These are phyloP conservation scores for Sarcophaga peregrina DNA, from an alignment of 1,140 invertebrate genomes.

Conservation along the genomic window DNA sequence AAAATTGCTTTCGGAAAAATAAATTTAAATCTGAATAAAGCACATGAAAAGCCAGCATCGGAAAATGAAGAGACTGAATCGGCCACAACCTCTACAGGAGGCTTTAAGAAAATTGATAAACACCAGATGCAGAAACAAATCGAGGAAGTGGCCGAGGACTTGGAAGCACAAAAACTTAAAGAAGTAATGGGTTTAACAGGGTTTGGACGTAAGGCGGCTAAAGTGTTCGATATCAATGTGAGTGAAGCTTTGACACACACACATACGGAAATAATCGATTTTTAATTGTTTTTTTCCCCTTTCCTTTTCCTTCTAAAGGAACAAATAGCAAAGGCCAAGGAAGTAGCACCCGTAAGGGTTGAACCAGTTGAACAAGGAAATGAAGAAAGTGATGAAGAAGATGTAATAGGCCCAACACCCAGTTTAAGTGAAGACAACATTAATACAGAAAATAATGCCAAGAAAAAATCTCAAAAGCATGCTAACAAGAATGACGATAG, in stretches of 20 bases:
- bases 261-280: conserved; percentile 4
- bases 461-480: conserved; percentile 30
- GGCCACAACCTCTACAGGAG: conserved; percentile 53
- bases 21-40: conserved; percentile 66
- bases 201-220: conserved; percentile 83
- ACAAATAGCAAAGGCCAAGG: conserved; percentile 61
- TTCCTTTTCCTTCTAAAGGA: conserved; percentile 46
- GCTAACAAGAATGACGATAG: conserved; percentile 48
- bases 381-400: conserved; percentile 47
- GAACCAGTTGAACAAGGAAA: neutral
- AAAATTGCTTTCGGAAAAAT: conserved; percentile 74
- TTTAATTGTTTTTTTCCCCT: conserved; percentile 13
- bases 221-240: conserved; percentile 77
- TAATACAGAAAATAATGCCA: neutral
- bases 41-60: conserved; percentile 49
- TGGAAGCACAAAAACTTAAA: conserved; percentile 75
- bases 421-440: neutral
- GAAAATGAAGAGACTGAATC: conserved; percentile 44
- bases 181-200: conserved; percentile 80
- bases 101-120: conserved; percentile 75
- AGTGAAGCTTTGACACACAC: conserved; percentile 43
- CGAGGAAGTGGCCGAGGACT: conserved; percentile 76
- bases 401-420: conserved; percentile 60
- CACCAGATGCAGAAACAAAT: conserved; percentile 69
- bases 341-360: conserved; percentile 46